A percentile compares a stretch with the other conserved stretches of the same genome.
These are phyloP conservation scores for Tholera decimalis DNA, from an alignment of 2,888 invertebrate species.

Conservation along the genomic window DNA sequence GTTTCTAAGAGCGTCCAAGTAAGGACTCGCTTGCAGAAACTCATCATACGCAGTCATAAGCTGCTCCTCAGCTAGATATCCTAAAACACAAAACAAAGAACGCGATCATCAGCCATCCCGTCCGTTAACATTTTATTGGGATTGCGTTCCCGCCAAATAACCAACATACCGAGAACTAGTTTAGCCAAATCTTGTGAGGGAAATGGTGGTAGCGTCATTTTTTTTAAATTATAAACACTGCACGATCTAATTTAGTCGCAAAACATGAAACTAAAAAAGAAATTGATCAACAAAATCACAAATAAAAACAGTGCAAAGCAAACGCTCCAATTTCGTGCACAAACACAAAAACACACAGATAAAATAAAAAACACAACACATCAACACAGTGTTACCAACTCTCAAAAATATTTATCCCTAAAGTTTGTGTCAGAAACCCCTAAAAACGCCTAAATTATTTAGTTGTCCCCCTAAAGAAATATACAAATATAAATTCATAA, in stretches of 20 bases:
- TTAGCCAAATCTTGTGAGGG: constrained; percentile 87
- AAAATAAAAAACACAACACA: neutral
- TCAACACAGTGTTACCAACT: constrained; percentile 4
- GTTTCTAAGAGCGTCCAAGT: constrained; percentile 85
- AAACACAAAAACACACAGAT: constrained; percentile 45
- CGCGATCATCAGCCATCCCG: constrained; percentile 46
- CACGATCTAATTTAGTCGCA: constrained; percentile 11
- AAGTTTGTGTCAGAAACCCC: too few relatives aligned
- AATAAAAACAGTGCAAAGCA: constrained; percentile 46
- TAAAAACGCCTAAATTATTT: too few relatives aligned
- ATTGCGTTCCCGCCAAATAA: constrained; percentile 85
- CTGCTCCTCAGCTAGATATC: constrained; percentile 88
- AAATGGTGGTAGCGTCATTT: constrained; percentile 85
- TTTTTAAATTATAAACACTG: constrained; percentile 43
- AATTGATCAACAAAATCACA: constrained; percentile 30
- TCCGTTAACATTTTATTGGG: constrained; percentile 60
- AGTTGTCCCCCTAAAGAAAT: too few relatives aligned
- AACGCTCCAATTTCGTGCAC: constrained; percentile 36
- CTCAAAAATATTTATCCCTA: too few relatives aligned
- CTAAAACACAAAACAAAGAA: constrained; percentile 72
- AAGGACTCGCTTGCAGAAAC: constrained; percentile 87
- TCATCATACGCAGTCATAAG: constrained; percentile 89
- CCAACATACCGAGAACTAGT: constrained; percentile 84
- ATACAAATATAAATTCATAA: too few relatives aligned
- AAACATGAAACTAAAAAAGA: constrained; percentile 32